Conservation (phyloP, 2,797 vertebrate species). For the Clarias laeviceps region DNA sequence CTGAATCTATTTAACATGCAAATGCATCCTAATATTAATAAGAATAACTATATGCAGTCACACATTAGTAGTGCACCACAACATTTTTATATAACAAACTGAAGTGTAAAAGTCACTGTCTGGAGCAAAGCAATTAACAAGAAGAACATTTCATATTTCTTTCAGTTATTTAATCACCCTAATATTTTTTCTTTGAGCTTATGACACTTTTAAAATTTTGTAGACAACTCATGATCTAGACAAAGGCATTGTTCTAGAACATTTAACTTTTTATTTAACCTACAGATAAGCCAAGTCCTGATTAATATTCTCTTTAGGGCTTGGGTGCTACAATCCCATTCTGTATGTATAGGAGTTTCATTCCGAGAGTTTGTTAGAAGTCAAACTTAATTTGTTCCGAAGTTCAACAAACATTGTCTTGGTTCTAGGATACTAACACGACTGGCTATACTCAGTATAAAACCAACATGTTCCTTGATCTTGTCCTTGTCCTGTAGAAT, state of each 20-base stretch:
- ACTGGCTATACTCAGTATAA: too few relatives aligned
- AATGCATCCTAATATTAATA: not conserved
- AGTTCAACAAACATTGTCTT: too few relatives aligned
- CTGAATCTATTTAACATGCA: not conserved
- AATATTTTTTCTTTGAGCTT: not conserved
- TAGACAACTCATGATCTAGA: not conserved
- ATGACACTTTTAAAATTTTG: not conserved
- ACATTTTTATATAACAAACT: not conserved
- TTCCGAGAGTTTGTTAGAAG: too few relatives aligned
- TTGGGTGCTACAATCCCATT: not conserved
- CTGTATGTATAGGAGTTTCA: too few relatives aligned
- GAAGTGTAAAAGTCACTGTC: too few relatives aligned
- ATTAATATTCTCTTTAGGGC: not conserved
- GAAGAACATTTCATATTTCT: not conserved
- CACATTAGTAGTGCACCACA: not conserved
- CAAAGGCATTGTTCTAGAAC: not conserved
- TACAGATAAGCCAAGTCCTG: not conserved
- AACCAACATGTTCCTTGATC: too few relatives aligned
- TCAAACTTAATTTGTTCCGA: too few relatives aligned
- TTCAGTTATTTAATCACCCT: not conserved
- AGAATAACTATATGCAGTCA: not conserved
- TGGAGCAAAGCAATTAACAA: not conserved
- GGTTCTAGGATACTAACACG: too few relatives aligned
- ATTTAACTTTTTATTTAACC: not conserved
- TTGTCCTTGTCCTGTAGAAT: too few relatives aligned